phyloP scores from a whole-genome alignment of 2,797 vertebrate genomes.

The Peromyscus eremicus region DNA sequence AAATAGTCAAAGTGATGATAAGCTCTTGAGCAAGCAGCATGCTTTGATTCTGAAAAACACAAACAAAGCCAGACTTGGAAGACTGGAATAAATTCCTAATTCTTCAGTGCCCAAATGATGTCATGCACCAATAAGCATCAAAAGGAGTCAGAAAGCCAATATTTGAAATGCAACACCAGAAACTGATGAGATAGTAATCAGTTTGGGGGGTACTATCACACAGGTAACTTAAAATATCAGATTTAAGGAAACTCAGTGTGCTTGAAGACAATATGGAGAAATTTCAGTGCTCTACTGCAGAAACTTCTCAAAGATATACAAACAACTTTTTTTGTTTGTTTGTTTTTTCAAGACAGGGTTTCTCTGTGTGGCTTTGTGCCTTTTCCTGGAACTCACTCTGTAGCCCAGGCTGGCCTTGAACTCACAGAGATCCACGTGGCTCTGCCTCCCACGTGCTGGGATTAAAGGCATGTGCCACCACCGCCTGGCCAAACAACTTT shows the following conservation, averaged over 20 bases:
- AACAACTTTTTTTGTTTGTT: background rate
- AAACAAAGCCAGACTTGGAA: background rate
- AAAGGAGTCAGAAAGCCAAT: background rate
- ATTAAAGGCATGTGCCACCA: no score
- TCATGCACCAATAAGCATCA: background rate
- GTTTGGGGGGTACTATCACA: background rate
- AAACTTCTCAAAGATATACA: background rate
- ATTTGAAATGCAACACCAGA: background rate
- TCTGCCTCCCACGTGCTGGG: no score
- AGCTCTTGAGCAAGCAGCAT: background rate
- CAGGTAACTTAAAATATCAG: background rate
- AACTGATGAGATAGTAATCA: background rate
- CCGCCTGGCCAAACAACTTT: background rate
- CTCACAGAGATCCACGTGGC: no score
- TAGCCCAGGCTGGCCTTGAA: no score
- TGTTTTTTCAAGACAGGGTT: no score
- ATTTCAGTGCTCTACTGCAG: background rate
- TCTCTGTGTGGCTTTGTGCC: no score
- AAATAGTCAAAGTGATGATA: background rate
- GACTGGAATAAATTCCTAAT: background rate
- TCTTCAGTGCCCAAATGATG: background rate
- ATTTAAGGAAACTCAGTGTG: background rate
- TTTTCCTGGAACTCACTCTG: no score
- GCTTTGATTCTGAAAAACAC: background rate
- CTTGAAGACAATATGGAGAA: background rate